phyloP scores from a whole-genome alignment of 2,797 vertebrate species.

The Hoplostethus mediterraneus region DNA sequence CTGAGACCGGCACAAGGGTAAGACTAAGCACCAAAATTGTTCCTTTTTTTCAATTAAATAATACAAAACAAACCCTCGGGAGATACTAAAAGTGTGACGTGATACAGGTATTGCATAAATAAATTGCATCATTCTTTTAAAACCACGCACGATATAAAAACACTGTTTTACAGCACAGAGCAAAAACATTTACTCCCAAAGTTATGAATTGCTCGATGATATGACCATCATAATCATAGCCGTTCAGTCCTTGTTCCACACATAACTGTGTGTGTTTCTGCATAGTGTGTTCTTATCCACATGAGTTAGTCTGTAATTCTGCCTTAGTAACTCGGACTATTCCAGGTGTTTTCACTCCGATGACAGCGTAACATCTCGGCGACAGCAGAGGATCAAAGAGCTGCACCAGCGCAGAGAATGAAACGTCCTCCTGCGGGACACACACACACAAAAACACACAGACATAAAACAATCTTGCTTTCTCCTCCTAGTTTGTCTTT shows the following conservation, averaged over 20 bases:
- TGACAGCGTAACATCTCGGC: conserved; percentile 83
- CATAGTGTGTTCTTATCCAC: background rate
- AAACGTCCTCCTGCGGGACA: conserved; percentile 68
- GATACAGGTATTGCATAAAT: conserved; percentile 1
- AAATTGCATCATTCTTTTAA: background rate
- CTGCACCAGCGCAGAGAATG: conserved; percentile 81
- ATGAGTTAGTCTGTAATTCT: conserved; percentile 1
- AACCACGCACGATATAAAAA: conserved; percentile 21
- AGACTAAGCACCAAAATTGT: conserved; percentile 1
- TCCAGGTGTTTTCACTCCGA: conserved; percentile 73
- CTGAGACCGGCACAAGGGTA: conserved; percentile 7
- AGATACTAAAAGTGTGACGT: background rate
- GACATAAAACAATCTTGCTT: conserved; percentile 13
- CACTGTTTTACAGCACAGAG: background rate
- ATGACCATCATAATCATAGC: conserved; percentile 9
- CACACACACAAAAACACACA: conserved; percentile 28
- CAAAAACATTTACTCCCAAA: conserved; percentile 12
- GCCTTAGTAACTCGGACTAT: conserved; percentile 1
- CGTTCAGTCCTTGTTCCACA: background rate
- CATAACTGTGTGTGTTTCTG: no score
- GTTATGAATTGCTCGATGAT: conserved; percentile 4
- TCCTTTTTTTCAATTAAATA: background rate
- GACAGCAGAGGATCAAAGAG: conserved; percentile 87
- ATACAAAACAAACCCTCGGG: conserved; percentile 12
- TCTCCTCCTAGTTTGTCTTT: conserved; percentile 36